phyloP scores from a whole-genome alignment of 2,113 vertebrate species.

The Myodes glareolus region DNA sequence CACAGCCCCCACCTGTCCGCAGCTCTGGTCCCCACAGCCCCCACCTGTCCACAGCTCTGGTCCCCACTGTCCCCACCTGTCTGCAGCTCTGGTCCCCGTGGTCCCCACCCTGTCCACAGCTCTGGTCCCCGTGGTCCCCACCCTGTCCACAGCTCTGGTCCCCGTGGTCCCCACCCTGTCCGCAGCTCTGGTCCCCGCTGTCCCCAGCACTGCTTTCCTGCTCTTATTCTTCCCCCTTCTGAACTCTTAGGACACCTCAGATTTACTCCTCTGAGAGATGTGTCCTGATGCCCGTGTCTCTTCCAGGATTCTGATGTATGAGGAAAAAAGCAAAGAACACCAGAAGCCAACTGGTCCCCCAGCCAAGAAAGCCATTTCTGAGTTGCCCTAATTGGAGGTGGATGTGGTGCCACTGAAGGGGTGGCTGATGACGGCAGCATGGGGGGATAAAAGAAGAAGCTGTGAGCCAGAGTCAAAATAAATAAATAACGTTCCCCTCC shows the following conservation, averaged over 20 bases:
- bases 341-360: slow-evolving; percentile 83
- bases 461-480: slow-evolving; percentile 49
- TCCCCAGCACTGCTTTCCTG: too few relatives aligned
- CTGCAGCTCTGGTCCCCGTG: too few relatives aligned
- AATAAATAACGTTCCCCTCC: slow-evolving; percentile 61
- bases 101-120: too few relatives aligned
- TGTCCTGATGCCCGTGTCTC: slow-evolving; percentile 19
- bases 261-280: not conserved
- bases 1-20: too few relatives aligned
- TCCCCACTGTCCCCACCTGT: too few relatives aligned
- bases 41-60: too few relatives aligned
- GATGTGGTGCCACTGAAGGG: not conserved
- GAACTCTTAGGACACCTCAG: not conserved
- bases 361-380: slow-evolving; percentile 87
- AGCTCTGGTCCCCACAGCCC: too few relatives aligned
- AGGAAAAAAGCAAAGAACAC: slow-evolving; percentile 88
- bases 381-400: slow-evolving; percentile 83
- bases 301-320: slow-evolving; percentile 90
- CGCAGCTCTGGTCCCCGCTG: not conserved
- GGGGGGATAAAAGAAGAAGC: slow-evolving; percentile 7
- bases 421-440: not conserved
- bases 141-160: too few relatives aligned
- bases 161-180: not conserved
- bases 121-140: not conserved
- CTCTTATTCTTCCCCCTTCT: not conserved